phyloP scores from a whole-genome alignment of 2,888 invertebrate species.

The Calameuta filiformis region DNA sequence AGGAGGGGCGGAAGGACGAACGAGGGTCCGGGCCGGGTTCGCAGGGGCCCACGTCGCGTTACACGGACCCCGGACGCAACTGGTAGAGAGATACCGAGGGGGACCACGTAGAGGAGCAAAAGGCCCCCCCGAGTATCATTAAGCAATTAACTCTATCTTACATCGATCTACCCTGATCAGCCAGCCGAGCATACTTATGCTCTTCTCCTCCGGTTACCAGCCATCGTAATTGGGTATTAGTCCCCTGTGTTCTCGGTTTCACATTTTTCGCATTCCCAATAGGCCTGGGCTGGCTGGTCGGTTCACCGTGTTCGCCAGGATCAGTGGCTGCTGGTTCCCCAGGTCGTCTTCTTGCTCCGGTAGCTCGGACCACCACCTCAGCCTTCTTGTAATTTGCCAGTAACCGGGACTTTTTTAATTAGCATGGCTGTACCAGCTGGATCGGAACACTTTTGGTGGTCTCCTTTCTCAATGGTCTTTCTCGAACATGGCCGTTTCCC shows the following conservation, averaged over 20 bases:
- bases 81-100: slow-evolving; percentile 8
- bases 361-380: background rate
- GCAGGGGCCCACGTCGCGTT: background rate
- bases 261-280: slow-evolving; percentile 19
- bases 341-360: background rate
- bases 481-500: background rate
- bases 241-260: slow-evolving; percentile 12
- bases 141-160: slow-evolving; percentile 26
- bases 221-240: slow-evolving; percentile 23
- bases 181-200: slow-evolving; percentile 18
- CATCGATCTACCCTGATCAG: slow-evolving; percentile 24
- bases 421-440: background rate
- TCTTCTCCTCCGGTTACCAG: slow-evolving; percentile 13
- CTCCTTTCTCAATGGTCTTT: background rate
- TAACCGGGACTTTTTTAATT: background rate
- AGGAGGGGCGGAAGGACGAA: background rate
- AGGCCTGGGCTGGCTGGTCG: background rate
- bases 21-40: background rate
- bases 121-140: slow-evolving; percentile 18
- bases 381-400: slow-evolving; percentile 3
- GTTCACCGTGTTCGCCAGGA: background rate
- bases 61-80: background rate
- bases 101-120: slow-evolving; percentile 8
- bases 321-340: background rate
- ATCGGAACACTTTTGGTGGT: background rate